These are phyloP conservation scores for Herminia tarsipennalis DNA, from an alignment of 2,888 invertebrate species.

Conservation along the genomic window DNA sequence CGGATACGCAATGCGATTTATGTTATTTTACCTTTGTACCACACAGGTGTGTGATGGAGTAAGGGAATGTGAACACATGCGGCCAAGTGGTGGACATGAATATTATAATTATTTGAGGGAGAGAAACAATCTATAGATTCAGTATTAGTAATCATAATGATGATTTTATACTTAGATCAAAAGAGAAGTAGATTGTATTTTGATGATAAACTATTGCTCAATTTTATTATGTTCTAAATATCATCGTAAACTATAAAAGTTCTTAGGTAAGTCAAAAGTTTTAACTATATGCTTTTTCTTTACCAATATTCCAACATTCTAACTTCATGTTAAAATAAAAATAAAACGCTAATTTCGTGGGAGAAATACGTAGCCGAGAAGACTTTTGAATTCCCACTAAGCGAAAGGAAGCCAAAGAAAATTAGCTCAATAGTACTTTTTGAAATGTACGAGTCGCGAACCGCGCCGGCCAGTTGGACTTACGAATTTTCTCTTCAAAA, in stretches of 20 bases:
- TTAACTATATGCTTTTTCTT: no score
- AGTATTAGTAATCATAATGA: no score
- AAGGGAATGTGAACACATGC: background rate
- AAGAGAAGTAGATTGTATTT: no score
- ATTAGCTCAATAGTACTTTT: slow-evolving; percentile 36
- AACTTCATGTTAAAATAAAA: background rate
- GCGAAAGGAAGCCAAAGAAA: slow-evolving; percentile 36
- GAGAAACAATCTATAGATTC: no score
- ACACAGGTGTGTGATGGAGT: slow-evolving; percentile 20
- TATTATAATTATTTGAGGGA: no score
- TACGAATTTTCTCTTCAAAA: slow-evolving; percentile 18
- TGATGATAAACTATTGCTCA: no score
- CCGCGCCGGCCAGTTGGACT: slow-evolving; percentile 22
- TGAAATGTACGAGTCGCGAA: slow-evolving; percentile 17
- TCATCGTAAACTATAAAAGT: no score
- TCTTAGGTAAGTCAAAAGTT: no score
- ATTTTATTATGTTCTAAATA: no score
- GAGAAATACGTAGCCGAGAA: slow-evolving; percentile 19
- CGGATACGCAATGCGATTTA: slow-evolving; percentile 40
- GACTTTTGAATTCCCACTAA: slow-evolving; percentile 27
- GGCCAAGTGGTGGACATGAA: no score
- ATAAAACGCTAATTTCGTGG: background rate
- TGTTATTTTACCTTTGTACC: slow-evolving; percentile 39
- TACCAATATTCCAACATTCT: background rate
- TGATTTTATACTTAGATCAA: no score